A percentile compares a stretch with the other conserved stretches of the same genome.
These are phyloP conservation scores for Microctonus brassicae DNA, from an alignment of 2,888 invertebrate species.

Conservation along the genomic window DNA sequence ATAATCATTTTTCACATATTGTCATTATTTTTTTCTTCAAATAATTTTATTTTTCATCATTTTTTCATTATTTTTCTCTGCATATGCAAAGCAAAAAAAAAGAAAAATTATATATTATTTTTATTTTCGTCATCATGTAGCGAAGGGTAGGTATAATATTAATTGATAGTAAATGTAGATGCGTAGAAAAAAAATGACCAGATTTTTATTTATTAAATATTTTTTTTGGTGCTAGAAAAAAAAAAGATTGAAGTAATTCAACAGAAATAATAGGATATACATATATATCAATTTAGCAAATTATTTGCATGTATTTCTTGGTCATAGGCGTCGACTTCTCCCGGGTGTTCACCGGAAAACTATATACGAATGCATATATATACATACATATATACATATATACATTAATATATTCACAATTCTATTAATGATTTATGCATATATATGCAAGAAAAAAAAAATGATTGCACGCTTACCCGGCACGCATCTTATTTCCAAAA, in stretches of 20 bases:
- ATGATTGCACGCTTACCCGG: conserved; percentile 54
- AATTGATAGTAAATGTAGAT: conserved; percentile 9
- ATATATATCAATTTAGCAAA: conserved; percentile 67
- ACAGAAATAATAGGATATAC: neutral
- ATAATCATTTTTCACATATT: neutral
- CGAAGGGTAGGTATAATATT: conserved; percentile 1
- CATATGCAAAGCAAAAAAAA: conserved; percentile 7
- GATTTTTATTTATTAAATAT: neutral
- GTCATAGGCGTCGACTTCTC: conserved; percentile 51
- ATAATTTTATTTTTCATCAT: neutral
- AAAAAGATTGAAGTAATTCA: neutral
- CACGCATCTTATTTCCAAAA: conserved; percentile 40
- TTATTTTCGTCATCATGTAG: conserved; percentile 12
- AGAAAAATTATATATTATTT: neutral
- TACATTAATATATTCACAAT: neutral
- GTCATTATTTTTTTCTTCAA: neutral
- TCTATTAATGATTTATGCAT: no score
- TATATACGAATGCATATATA: neutral
- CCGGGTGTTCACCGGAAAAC: conserved; percentile 39
- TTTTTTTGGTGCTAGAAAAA: neutral
- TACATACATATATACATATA: neutral
- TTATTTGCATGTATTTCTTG: conserved; percentile 65
- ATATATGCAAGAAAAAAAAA: conserved; percentile 60
- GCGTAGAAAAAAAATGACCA: neutral
- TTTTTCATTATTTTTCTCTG: neutral